phyloP scores from a whole-genome alignment of 2,888 invertebrate species.

The Norana najaformis region DNA sequence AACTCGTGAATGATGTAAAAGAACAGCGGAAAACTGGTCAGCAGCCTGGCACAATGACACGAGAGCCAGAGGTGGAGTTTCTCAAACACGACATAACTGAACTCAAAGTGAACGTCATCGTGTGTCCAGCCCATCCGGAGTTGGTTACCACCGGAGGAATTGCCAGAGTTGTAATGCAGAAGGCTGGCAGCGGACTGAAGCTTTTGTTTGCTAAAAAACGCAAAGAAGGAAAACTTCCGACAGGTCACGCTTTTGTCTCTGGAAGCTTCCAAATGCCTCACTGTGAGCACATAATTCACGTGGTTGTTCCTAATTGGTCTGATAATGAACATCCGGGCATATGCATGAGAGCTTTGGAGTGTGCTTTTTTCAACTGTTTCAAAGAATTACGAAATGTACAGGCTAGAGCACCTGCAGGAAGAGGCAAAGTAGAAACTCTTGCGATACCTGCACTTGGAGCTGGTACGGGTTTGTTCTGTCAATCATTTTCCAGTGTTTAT shows the following conservation, averaged over 20 bases:
- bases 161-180: not conserved
- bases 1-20: not conserved
- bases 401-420: not conserved
- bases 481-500: not conserved
- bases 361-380: conserved; percentile 24
- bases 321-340: not conserved
- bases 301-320: conserved; percentile 21
- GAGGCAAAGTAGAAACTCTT: not conserved
- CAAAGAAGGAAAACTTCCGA: not conserved
- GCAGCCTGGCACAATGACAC: not conserved
- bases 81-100: not conserved
- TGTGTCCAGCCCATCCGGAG: not conserved
- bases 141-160: not conserved
- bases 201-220: not conserved
- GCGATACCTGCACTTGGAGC: not conserved
- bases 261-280: not conserved
- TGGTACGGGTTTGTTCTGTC: not conserved
- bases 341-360: not conserved
- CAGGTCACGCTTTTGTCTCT: not conserved
- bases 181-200: not conserved
- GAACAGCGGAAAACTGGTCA: not conserved
- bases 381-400: not conserved
- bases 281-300: conserved; percentile 16
- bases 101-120: not conserved
- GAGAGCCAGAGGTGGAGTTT: not conserved